A percentile compares a stretch with the other conserved stretches of the same genome.
phyloP scores from a whole-genome alignment of 2,113 vertebrate genomes.

The Pan troglodytes region DNA sequence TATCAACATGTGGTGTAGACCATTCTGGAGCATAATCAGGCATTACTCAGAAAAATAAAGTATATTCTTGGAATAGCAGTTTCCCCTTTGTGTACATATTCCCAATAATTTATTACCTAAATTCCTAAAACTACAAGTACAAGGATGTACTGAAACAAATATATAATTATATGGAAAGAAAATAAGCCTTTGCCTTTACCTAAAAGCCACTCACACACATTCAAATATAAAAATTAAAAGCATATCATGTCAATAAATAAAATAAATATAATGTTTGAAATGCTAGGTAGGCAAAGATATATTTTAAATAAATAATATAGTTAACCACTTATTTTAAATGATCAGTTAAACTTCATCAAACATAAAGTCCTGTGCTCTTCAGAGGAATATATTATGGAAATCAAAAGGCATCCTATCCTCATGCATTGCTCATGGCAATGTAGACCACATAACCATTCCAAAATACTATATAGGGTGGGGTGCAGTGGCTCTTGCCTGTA shows the following conservation, averaged over 20 bases:
- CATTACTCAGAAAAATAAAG: background rate
- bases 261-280: background rate
- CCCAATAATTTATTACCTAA: background rate
- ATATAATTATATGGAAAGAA: background rate
- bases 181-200: background rate
- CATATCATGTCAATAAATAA: background rate
- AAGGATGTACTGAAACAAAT: background rate
- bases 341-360: background rate
- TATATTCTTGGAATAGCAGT: background rate
- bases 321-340: background rate
- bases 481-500: no score
- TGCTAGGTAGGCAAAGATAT: background rate
- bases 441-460: background rate
- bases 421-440: background rate
- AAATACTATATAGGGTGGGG: background rate
- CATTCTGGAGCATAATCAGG: background rate
- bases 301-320: background rate
- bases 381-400: background rate
- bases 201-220: background rate
- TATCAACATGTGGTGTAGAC: background rate
- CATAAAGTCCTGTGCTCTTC: background rate
- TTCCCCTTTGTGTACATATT: background rate
- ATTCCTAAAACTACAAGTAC: background rate
- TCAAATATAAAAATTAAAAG: background rate
- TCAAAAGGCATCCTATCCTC: background rate